A percentile compares a stretch with the other conserved stretches of the same genome.
phyloP scores from a whole-genome alignment of 2,888 invertebrate genomes.

The Drosophila yooni region DNA sequence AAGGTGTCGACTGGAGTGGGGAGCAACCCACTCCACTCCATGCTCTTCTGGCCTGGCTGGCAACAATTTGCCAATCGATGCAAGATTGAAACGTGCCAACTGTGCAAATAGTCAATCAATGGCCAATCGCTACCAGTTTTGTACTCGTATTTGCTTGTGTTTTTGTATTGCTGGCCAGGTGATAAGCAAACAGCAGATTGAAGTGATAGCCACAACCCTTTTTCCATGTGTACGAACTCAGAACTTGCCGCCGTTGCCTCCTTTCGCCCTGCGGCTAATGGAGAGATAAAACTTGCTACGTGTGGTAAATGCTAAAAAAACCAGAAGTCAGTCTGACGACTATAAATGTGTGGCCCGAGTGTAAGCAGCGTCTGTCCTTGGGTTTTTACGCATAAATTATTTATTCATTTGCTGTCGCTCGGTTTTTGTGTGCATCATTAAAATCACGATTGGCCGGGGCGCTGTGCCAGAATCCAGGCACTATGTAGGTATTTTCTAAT shows the following conservation, averaged over 20 bases:
- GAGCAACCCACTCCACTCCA: background rate
- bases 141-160: conserved; percentile 19
- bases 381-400: conserved; percentile 71
- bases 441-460: conserved; percentile 47
- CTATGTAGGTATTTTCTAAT: conserved; percentile 55
- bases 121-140: conserved; percentile 33
- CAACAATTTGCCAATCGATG: conserved; percentile 59
- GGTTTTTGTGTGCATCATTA: conserved; percentile 68
- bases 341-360: conserved; percentile 40
- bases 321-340: conserved; percentile 49
- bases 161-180: conserved; percentile 58
- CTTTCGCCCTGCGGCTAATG: conserved; percentile 60
- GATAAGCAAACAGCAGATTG: conserved; percentile 69
- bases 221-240: conserved; percentile 18
- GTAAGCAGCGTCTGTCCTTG: conserved; percentile 26
- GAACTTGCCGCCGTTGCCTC: background rate
- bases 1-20: background rate
- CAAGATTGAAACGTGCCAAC: conserved; percentile 59
- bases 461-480: conserved; percentile 14
- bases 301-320: conserved; percentile 68
- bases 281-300: conserved; percentile 77
- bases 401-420: conserved; percentile 76
- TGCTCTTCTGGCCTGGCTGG: conserved; percentile 1
- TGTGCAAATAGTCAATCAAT: conserved; percentile 69
- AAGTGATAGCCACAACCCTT: conserved; percentile 53